phyloP scores from a whole-genome alignment of 2,113 vertebrate species.

The Melanostigma gelatinosum region DNA sequence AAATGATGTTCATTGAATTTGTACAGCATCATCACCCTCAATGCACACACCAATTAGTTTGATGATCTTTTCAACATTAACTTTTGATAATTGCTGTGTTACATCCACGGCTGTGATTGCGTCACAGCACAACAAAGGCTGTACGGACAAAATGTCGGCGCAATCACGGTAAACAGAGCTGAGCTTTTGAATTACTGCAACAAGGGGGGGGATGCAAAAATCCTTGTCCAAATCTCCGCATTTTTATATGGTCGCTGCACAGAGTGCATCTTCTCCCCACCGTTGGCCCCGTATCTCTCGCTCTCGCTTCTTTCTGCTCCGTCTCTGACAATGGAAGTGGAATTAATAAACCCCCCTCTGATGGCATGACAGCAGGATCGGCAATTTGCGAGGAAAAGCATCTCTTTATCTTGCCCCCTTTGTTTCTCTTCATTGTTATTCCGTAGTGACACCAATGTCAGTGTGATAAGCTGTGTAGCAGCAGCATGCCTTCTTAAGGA shows the following conservation, averaged over 20 bases:
- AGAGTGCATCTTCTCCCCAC: conserved; percentile 54
- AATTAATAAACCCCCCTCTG: conserved; percentile 48
- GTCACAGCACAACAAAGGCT: conserved; percentile 52
- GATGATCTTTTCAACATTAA: conserved; percentile 72
- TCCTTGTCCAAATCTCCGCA: conserved; percentile 62
- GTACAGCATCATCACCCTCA: conserved; percentile 21
- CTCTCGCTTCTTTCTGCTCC: conserved; percentile 9
- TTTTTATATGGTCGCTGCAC: conserved; percentile 55
- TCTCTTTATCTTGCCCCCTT: background rate
- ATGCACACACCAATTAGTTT: conserved; percentile 56
- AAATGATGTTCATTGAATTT: conserved; percentile 28
- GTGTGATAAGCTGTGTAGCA: conserved; percentile 29
- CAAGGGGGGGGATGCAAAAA: conserved; percentile 41
- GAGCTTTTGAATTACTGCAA: conserved; percentile 66
- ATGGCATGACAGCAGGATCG: conserved; percentile 32
- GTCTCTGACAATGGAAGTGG: conserved; percentile 52
- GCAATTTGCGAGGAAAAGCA: conserved; percentile 51
- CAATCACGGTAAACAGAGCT: conserved; percentile 64
- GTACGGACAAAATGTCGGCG: conserved; percentile 53
- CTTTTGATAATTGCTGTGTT: conserved; percentile 67
- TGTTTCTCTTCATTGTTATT: conserved; percentile 38
- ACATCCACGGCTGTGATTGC: conserved; percentile 45
- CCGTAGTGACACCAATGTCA: conserved; percentile 42
- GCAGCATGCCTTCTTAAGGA: background rate
- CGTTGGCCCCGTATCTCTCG: conserved; percentile 55